Base-by-base conservation (phyloP, 2,888 invertebrate genomes). In the Trissolcus brochymenae region DNA sequence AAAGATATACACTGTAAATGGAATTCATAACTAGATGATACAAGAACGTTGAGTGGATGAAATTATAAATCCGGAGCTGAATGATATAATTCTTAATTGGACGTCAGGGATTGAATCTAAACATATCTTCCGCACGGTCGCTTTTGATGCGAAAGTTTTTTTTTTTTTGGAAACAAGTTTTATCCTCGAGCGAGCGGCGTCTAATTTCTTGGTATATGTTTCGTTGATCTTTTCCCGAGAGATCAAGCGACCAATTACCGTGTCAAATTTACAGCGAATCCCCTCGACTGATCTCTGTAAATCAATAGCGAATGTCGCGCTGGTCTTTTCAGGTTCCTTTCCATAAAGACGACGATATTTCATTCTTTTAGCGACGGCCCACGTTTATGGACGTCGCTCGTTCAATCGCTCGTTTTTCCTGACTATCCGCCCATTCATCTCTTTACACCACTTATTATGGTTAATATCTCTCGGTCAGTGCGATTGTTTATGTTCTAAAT, bases 291-390 rank as follows among this genome's bases (percentile, higher is more conserved):
- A 16, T 54, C 50, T 17, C 16, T 55, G 57, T 66, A 61, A 73
- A 73, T 73, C 73, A 73, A 73, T 73, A 66, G 55, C 35, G 41
- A n/a, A 49, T 21, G 55, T 70, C 43, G 35, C 16, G 35, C 49
- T 19, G 21, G 57, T 49, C 73, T 60, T 67, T 55, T 57, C 62
- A 51, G 16, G 64, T 64, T 68, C 61, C 64, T 74, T 62, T 67
- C 61, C 74, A 74, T 74, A 67, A 74, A 61, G 56, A 51, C 59
- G 50, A n/a, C 50, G 54, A 75, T 68, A 75, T 75, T 75, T 76
- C 66, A 65, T 71, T 76, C 76, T 76, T 75, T 76, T 66, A 76
- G 71, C 76, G 53, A 76, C 60, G 51, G 51, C 17, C 35, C 65
- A 66, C 60, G 55, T 70, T 76, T 65, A 70, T 76, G 65, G 76